Evolutionary conservation across 2,888 invertebrate species (phyloP), one percentile per base, ranked within the genome.

Genomic region (Siphlonurus alternatus): DNA sequence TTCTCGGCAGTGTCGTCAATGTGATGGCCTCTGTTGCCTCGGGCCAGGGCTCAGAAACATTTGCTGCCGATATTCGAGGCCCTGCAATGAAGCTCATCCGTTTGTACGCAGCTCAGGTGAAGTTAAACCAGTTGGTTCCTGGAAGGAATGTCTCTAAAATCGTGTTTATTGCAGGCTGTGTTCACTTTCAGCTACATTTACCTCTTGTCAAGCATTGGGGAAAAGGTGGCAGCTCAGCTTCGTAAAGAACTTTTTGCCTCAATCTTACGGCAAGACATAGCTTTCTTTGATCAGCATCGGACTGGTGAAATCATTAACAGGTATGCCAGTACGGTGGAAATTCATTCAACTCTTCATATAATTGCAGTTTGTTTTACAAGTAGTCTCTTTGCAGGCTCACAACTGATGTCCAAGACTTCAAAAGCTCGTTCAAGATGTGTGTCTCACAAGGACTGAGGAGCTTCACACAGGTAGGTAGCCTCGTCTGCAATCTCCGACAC

Each of bases 351-450:
- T n/a, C n/a, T n/a, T n/a, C n/a, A n/a, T n/a, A n/a, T n/a, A n/a
- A n/a, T n/a, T n/a, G n/a, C n/a, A n/a, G n/a, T n/a, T n/a, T n/a
- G n/a, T n/a, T n/a, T n/a, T n/a, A n/a, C n/a, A n/a, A n/a, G 2
- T n/a, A 59, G 15, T 61, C 59, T 38, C 3, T 54, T 78, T 80
- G 64, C 74, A 88, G 91, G 70, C 77, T 97, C 67, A 95, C 95
- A 24, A 84, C 88, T 60, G 97, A 98, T 77, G 87, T 97, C 7
- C 96, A 98, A 74, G 96, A 97, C 72, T 97, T 98, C 74, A 98
- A 98, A 77, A 93, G 95, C 70, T 89, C 92, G 1, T 97, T 98
- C 73, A 98, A 98, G 74, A 85, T 89, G 71, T 89, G 89, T 23
- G 85, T 98, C 60, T 91, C 96, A 1, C 95, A 95, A 71, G 97